Percentiles rank a stretch among this genome's conserved stretches.
Conservation (phyloP, 1,140 invertebrate genomes). For the Elysia chlorotica region DNA sequence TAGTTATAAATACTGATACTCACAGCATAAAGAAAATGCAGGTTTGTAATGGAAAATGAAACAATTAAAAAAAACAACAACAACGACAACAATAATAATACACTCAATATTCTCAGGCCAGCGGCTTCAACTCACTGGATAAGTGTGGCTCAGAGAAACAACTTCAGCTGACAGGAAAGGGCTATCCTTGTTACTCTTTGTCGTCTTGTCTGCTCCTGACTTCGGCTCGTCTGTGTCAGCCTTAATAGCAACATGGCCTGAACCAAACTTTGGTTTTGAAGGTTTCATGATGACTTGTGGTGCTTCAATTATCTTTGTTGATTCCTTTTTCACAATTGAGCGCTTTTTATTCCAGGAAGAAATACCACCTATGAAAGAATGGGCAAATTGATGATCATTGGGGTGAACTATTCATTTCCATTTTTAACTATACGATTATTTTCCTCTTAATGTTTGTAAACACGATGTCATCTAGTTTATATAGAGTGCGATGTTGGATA, state of each 20-base stretch:
- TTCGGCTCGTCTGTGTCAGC: background rate
- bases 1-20: no score
- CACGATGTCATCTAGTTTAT: no score
- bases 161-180: no score
- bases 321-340: no score
- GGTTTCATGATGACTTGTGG: background rate
- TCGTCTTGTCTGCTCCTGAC: background rate
- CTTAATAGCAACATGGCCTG: constrained; percentile 5
- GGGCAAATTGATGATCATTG: no score
- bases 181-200: constrained; percentile 2
- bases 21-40: no score
- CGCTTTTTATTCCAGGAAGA: no score
- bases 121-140: constrained; percentile 15
- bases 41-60: background rate
- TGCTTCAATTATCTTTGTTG: background rate
- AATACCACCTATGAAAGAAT: no score
- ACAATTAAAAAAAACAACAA: background rate
- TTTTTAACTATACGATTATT: no score
- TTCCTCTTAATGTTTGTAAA: no score
- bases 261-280: background rate
- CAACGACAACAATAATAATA: background rate
- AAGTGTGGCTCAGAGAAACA: constrained; percentile 4
- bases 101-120: background rate
- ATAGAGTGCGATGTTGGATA: no score
- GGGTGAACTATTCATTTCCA: no score